These are phyloP conservation scores for Tenthredo distinguenda DNA, from an alignment of 2,888 invertebrate genomes.

Conservation along the genomic window DNA sequence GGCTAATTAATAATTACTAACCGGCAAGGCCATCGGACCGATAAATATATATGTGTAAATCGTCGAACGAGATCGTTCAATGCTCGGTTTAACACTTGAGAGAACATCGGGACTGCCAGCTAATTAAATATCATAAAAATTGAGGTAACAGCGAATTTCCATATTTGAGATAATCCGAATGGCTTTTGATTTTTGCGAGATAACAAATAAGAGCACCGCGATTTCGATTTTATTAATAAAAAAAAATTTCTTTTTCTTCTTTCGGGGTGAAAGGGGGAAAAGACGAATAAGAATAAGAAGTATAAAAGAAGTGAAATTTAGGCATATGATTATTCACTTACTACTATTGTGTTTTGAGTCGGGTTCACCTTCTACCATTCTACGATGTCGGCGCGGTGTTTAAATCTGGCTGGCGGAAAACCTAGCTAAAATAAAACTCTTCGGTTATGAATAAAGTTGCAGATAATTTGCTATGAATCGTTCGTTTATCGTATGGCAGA, in stretches of 20 bases:
- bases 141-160: too few species aligned
- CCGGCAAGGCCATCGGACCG: not conserved
- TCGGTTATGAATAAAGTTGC: conserved; percentile 60
- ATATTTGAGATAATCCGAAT: too few species aligned
- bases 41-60: not conserved
- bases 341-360: conserved; percentile 88
- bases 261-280: not conserved
- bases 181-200: too few species aligned
- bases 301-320: not conserved
- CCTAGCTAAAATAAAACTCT: conserved; percentile 65
- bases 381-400: conserved; percentile 80
- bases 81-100: not conserved
- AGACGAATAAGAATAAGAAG: not conserved
- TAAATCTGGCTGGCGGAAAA: conserved; percentile 70
- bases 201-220: too few species aligned
- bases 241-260: not conserved
- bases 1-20: not conserved
- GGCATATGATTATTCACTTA: conserved; percentile 76
- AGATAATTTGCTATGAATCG: not conserved
- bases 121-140: not conserved
- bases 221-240: too few species aligned
- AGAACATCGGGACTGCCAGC: not conserved
- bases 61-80: not conserved
- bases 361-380: conserved; percentile 95
- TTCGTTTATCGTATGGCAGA: conserved; percentile 64